Base-by-base conservation (phyloP, 2,113 vertebrate genomes). In the Lasiurus cinereus region DNA sequence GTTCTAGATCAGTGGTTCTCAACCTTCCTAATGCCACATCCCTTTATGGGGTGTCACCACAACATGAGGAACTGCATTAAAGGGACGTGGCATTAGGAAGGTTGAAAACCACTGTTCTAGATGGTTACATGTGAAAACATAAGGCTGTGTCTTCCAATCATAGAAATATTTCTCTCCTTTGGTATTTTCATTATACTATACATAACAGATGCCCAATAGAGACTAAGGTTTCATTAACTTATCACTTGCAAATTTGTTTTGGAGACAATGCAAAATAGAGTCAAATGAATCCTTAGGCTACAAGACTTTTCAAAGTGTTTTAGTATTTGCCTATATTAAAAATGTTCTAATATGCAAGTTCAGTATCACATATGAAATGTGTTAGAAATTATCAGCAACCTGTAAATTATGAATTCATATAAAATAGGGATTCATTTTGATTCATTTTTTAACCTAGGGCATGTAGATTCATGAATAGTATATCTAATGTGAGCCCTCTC, bases 41-140 rank as follows among this genome's bases (percentile, higher is more conserved):
- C 39, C 39, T 39, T 39, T 39, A 39, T 39, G 39, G 39, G 39
- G 39, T n/a, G 39, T 39, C 39, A 39, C 39, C 39, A 39, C 39
- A 39, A 39, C 5, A 39, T 39, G 39, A 39, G 39, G 39, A 39
- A 39, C 39, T 39, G 39, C 39, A 39, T 39, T 39, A 39, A 39
- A 39, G 39, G 39, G 39, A 39, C 39, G 39, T 39, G 39, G 39
- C 39, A 39, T 39, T 39, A 39, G 39, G 39, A 39, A 39, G 39
- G 39, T 39, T 39, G 5, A 39, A 5, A 39, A 39, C 39, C 39
- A 39, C 39, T 39, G 39, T 94, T 94, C 88, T 73, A 91, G 24
- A 72, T 94, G 67, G 88, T 89, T 84, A 70, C n/a, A 72, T 92
- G 14, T 72, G 50, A 89, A 94, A 97, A 85, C 27, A n/a, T 64